Evolutionary conservation across 2,797 vertebrate species (phyloP).

Genomic region (Florisuga fusca): DNA sequence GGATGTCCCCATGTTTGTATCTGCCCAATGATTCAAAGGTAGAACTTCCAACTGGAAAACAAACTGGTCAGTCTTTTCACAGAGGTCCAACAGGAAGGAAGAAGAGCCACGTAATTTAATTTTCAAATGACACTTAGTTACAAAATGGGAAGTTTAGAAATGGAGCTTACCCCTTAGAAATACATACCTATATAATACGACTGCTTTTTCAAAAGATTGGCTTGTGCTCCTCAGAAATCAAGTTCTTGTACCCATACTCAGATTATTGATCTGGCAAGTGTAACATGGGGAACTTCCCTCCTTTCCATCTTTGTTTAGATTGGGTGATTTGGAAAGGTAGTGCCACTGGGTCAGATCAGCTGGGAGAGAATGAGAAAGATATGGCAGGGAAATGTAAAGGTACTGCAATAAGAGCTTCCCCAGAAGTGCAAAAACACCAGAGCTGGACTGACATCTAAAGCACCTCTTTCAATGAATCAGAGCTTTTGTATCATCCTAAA

Average conservation of each 20-base stretch:
- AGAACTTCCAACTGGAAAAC: not conserved
- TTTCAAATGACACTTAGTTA: not conserved
- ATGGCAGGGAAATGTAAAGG: not conserved
- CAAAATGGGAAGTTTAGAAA: not conserved
- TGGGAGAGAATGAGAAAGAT: not conserved
- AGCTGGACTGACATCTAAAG: not conserved
- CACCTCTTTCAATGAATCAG: not conserved
- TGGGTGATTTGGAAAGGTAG: not conserved
- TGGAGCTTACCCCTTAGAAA: not conserved
- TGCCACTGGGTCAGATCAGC: not conserved
- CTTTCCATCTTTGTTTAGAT: not conserved
- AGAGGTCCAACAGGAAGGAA: not conserved
- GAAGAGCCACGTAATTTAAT: not conserved
- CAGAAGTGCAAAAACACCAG: not conserved
- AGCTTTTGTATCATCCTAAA: not conserved
- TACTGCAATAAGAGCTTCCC: not conserved
- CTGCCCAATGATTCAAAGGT: not conserved
- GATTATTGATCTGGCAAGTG: not conserved
- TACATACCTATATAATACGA: not conserved
- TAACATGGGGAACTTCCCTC: not conserved
- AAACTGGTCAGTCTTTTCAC: not conserved
- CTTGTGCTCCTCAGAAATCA: not conserved
- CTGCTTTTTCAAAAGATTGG: not conserved
- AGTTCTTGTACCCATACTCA: not conserved
- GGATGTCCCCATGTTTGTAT: not conserved